Evolutionary conservation across 2,888 invertebrate species (phyloP).

Genomic region (Dascillus cervinus): DNA sequence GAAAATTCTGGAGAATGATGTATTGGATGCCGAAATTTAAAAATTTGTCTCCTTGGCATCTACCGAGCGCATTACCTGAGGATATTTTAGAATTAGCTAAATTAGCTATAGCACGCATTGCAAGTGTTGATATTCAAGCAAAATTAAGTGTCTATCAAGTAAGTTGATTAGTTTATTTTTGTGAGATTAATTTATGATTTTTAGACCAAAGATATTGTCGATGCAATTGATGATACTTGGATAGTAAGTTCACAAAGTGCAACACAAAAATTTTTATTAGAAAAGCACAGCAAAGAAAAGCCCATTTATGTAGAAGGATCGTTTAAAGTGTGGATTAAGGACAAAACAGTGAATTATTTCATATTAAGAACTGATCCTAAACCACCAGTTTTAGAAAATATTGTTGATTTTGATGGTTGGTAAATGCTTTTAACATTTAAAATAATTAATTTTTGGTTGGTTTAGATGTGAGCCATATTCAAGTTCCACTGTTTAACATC

Average conservation of each 20-base stretch:
- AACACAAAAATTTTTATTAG: conserved; percentile 62
- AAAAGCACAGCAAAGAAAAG: conserved; percentile 51
- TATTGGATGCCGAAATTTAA: conserved; percentile 94
- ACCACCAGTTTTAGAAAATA: conserved; percentile 40
- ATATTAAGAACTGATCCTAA: conserved; percentile 66
- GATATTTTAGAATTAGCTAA: conserved; percentile 72
- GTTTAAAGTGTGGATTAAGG: conserved; percentile 69
- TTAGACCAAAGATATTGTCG: conserved; percentile 62
- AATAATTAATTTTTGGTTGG: conserved; percentile 15
- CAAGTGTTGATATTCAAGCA: conserved; percentile 69
- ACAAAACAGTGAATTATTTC: conserved; percentile 75
- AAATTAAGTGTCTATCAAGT: conserved; percentile 59
- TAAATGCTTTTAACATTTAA: neutral
- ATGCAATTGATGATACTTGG: conserved; percentile 84
- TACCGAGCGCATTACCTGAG: conserved; percentile 70
- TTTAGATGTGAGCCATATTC: conserved; percentile 65
- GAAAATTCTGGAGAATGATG: conserved; percentile 75
- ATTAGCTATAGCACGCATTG: conserved; percentile 76
- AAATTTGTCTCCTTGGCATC: conserved; percentile 77
- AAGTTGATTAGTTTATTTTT: conserved; percentile 8
- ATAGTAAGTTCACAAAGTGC: conserved; percentile 82
- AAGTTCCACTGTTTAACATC: conserved; percentile 50
- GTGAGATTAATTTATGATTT: conserved; percentile 14
- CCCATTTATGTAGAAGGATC: conserved; percentile 82
- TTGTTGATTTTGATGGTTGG: conserved; percentile 62